phyloP scores from a whole-genome alignment of 1,140 invertebrate genomes.

The Drosophila miranda region DNA sequence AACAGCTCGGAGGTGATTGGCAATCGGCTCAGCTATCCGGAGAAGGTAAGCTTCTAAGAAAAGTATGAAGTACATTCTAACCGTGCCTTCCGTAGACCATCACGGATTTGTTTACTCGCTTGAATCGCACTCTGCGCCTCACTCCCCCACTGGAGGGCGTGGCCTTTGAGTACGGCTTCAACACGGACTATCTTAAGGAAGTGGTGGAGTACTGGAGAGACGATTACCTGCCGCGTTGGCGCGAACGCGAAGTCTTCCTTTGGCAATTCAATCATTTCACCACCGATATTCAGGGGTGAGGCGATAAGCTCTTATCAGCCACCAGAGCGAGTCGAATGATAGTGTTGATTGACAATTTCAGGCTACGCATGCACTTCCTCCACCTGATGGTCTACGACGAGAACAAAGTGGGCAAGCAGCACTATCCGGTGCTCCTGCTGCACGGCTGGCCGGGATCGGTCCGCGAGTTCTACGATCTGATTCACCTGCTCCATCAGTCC shows the following conservation, averaged over 20 bases:
- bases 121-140: conserved; percentile 58
- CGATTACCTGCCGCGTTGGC: conserved; percentile 88
- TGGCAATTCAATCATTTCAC: conserved; percentile 90
- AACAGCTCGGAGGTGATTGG: conserved; percentile 64
- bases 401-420: conserved; percentile 70
- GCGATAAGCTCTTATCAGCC: conserved; percentile 54
- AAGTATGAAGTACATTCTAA: neutral
- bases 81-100: conserved; percentile 53
- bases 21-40: conserved; percentile 61
- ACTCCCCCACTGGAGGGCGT: conserved; percentile 85
- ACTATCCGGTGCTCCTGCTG: conserved; percentile 87
- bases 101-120: conserved; percentile 38
- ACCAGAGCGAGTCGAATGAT: conserved; percentile 29
- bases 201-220: conserved; percentile 88
- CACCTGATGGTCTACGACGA: conserved; percentile 85
- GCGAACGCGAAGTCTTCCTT: conserved; percentile 86
- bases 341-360: conserved; percentile 39
- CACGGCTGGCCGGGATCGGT: conserved; percentile 97
- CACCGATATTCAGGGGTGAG: conserved; percentile 86
- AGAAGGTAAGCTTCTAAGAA: conserved; percentile 37
- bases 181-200: conserved; percentile 86
- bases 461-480: conserved; percentile 92
- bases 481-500: conserved; percentile 86
- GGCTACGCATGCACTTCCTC: conserved; percentile 90
- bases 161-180: conserved; percentile 90